phyloP scores from a whole-genome alignment of 2,888 invertebrate species.

The Scaptomyza tumidula region DNA sequence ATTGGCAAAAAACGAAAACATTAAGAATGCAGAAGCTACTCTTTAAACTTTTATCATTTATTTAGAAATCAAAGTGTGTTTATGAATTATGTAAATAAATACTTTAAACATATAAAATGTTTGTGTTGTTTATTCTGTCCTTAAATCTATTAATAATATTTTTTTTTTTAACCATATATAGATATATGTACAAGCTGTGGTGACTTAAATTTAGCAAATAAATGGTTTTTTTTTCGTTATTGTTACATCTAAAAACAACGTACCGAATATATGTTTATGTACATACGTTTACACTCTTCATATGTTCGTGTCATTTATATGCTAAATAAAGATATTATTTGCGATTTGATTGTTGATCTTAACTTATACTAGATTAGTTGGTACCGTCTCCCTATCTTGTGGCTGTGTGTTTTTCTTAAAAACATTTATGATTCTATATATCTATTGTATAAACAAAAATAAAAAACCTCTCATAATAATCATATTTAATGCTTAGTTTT shows the following conservation, averaged over 20 bases:
- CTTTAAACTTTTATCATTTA: constrained; percentile 7
- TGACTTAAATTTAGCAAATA: constrained; percentile 65
- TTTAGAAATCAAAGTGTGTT: constrained; percentile 13
- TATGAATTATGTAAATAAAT: constrained; percentile 43
- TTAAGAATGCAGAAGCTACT: constrained; percentile 1
- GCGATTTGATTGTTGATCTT: constrained; percentile 55
- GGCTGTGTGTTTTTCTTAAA: constrained; percentile 10
- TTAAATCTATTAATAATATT: constrained; percentile 1
- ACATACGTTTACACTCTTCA: constrained; percentile 8
- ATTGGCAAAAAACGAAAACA: constrained; percentile 69
- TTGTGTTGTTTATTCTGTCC: background rate
- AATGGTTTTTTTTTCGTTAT: constrained; percentile 19
- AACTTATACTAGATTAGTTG: constrained; percentile 41
- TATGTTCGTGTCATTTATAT: constrained; percentile 7
- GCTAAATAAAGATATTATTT: constrained; percentile 29
- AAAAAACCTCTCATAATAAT: no score
- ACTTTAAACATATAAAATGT: constrained; percentile 2
- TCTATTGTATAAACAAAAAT: no score
- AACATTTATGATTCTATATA: background rate
- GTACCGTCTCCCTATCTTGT: constrained; percentile 14
- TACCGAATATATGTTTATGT: constrained; percentile 16
- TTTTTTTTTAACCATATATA: constrained; percentile 55
- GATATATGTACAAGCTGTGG: constrained; percentile 66
- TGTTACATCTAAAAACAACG: constrained; percentile 40
- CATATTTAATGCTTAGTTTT: no score